These are phyloP conservation scores for Loris lydekkerianus DNA, from an alignment of 2,797 vertebrate genomes.

Conservation along the genomic window DNA sequence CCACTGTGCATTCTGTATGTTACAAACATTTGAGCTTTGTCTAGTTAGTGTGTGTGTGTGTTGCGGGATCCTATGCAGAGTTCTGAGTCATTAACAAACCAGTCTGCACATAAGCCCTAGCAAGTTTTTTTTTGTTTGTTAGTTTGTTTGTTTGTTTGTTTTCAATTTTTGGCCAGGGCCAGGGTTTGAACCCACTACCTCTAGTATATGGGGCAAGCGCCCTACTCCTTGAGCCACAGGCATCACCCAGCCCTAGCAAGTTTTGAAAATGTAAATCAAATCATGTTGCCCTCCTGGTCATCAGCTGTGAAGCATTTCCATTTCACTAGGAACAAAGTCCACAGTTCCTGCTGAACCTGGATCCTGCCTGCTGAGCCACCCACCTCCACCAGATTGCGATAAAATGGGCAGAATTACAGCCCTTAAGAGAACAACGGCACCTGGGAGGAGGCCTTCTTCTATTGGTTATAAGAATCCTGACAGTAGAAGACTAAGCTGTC, in stretches of 20 bases:
- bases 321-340: background rate
- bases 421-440: background rate
- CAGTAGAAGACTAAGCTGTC: background rate
- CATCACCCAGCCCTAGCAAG: background rate
- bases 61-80: rapidly evolving
- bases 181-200: no score
- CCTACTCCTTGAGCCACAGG: no score
- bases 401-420: no score
- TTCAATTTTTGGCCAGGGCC: no score
- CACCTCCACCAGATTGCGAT: rapidly evolving
- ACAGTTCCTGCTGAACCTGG: background rate
- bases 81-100: background rate
- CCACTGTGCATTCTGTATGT: background rate
- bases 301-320: background rate
- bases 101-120: background rate
- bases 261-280: background rate
- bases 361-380: background rate
- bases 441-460: rapidly evolving
- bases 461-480: background rate
- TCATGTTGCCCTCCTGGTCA: background rate
- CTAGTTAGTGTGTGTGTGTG: background rate
- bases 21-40: background rate
- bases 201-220: no score
- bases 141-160: no score
- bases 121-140: background rate